Base-by-base conservation (phyloP, 2,888 invertebrate species). In the Myopa testacea region DNA sequence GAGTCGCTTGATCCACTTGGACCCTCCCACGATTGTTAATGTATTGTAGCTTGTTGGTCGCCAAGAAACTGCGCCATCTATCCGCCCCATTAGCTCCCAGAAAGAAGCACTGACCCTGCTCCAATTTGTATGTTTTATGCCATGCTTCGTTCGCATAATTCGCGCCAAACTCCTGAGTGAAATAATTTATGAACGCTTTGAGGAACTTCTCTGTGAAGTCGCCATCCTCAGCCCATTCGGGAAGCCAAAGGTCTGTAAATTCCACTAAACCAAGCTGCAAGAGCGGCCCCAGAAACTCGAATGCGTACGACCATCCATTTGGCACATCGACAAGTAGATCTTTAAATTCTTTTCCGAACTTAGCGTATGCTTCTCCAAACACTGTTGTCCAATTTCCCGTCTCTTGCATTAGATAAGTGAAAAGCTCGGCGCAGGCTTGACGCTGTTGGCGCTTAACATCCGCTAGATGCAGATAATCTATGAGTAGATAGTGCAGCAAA, bases 291-390 rank as follows among this genome's bases (percentile, higher is more conserved):
- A 88, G 71, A 67, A 88, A 87, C 80, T 87, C 84, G 78, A 88
- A 88, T 1, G 87, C 82, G 75, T 87, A 88, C 0, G 81, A 79
- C 87, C 88, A 88, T 4, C 85, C 86, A 19, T 85, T 85, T 12
- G 88, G 88, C 34, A 87, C 87, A 81, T 88, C 88, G 8, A 86
- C 78, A 19, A 87, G 80, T 34, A 88, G 52, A 52, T 88, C 88
- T 4, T 83, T 81, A 62, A 86, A 84, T 3, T 84, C 85, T 7
- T 84, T 83, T 12, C 80, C 81, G 71, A 88, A 87, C 14, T 83
- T 83, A 0, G 74, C 76, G 67, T 87, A 88, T 0, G 85, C 86
- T 67, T 83, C 81, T 0, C 26, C 79, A 78, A 88, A 88, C 26
- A 79, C 77, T 2, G 75, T 38, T 60, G 78, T 82, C 7, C 84